Conservation (phyloP, 2,113 vertebrate species). For the Sebastes schlegelii region DNA sequence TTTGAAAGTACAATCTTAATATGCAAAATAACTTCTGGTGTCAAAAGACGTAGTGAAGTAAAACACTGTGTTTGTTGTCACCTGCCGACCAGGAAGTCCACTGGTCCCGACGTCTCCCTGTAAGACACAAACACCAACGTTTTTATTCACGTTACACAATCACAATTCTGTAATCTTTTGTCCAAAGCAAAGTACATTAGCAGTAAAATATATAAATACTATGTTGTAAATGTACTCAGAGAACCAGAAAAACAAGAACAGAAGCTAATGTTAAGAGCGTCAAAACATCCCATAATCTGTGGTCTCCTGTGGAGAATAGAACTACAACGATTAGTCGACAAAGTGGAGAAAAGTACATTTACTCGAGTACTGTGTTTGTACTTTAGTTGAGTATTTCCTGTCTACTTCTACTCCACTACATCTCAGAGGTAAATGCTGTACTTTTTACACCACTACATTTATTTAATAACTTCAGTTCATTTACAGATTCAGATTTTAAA, state of each 20-base stretch:
- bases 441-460: neutral
- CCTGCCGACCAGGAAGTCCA: constrained; percentile 71
- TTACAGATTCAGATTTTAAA: too few species aligned
- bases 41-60: neutral
- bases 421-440: neutral
- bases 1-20: neutral
- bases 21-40: neutral
- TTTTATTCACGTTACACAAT: too few species aligned
- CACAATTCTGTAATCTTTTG: too few species aligned
- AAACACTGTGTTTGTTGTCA: constrained; percentile 38
- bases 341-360: neutral
- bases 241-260: neutral
- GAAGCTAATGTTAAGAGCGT: neutral
- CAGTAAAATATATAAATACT: neutral
- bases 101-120: constrained; percentile 75
- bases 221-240: neutral
- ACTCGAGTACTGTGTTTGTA: too few species aligned
- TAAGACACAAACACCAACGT: constrained; percentile 23
- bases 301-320: neutral
- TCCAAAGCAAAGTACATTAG: neutral
- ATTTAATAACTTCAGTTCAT: too few species aligned
- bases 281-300: neutral
- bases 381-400: too few species aligned
- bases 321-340: too few species aligned
- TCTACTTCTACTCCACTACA: too few species aligned